These are phyloP conservation scores for Ifrita kowaldi DNA, from an alignment of 2,113 vertebrate species.

Conservation along the genomic window DNA sequence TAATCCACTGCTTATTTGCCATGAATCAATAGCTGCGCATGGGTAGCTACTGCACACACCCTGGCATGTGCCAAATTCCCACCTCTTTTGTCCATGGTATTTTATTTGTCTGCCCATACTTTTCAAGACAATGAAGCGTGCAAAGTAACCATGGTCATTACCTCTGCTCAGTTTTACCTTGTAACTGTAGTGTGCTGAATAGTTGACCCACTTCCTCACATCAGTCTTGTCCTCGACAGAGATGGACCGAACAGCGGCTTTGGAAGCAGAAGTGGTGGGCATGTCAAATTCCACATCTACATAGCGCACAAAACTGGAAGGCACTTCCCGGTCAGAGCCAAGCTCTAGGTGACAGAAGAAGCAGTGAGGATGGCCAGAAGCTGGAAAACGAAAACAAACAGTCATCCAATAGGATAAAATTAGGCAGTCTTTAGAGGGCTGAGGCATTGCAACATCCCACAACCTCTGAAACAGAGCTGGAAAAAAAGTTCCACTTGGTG, in stretches of 20 bases:
- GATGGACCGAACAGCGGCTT: slow-evolving; percentile 80
- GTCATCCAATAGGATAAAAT: not conserved
- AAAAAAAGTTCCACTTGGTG: fast-evolving
- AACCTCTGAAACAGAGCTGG: not conserved
- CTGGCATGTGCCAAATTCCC: not conserved
- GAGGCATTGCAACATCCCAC: not conserved
- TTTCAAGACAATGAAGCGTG: not conserved
- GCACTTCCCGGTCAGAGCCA: slow-evolving; percentile 88
- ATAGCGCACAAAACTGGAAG: slow-evolving; percentile 74
- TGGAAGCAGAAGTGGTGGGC: slow-evolving; percentile 84
- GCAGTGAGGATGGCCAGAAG: slow-evolving; percentile 85
- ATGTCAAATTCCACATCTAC: slow-evolving; percentile 87
- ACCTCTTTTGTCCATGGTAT: not conserved
- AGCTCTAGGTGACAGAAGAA: slow-evolving; percentile 90
- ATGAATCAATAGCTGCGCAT: not conserved
- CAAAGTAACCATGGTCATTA: not conserved
- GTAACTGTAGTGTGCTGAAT: slow-evolving; percentile 86
- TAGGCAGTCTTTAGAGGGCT: not conserved
- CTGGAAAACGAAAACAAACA: slow-evolving; percentile 46
- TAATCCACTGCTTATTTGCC: not conserved
- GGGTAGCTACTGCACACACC: not conserved
- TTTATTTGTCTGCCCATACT: not conserved
- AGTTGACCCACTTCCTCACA: slow-evolving; percentile 87
- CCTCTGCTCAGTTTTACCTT: slow-evolving; percentile 72
- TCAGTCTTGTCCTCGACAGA: slow-evolving; percentile 78